phyloP scores from a whole-genome alignment of 2,797 vertebrate genomes.

The Tadarida brasiliensis region DNA sequence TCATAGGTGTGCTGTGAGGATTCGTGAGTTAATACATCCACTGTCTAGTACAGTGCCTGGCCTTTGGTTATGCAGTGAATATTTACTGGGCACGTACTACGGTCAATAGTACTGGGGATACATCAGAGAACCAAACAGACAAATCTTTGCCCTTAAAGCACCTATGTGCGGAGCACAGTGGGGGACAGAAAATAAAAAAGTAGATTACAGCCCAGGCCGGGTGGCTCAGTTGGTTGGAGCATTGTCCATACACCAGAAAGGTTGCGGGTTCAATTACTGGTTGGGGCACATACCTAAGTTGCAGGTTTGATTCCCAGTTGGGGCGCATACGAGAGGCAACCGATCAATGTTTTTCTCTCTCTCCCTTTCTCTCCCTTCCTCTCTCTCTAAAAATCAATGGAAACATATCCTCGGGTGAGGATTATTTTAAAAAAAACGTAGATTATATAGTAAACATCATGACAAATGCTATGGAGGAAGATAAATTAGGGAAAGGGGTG shows the following conservation, averaged over 20 bases:
- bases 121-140: not conserved
- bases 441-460: not conserved
- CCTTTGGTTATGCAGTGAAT: not conserved
- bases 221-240: not conserved
- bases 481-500: not conserved
- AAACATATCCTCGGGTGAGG: not conserved
- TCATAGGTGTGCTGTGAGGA: not conserved
- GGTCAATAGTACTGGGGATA: not conserved
- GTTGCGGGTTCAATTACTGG: not conserved
- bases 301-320: not conserved
- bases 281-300: too few species aligned
- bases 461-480: not conserved
- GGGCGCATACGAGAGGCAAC: not conserved
- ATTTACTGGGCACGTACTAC: not conserved
- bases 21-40: too few species aligned
- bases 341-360: not conserved
- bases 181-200: not conserved
- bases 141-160: not conserved
- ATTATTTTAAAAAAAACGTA: too few species aligned
- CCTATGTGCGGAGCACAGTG: too few species aligned
- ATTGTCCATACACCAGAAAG: not conserved
- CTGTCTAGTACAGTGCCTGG: not conserved
- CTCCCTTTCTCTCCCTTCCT: not conserved
- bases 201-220: not conserved
- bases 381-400: not conserved